Percentiles rank a stretch among this genome's conserved stretches.
Evolutionary conservation across 35 echinoderm and acorn worm genomes (phyloP).

Genomic region (Lytechinus pictus): DNA sequence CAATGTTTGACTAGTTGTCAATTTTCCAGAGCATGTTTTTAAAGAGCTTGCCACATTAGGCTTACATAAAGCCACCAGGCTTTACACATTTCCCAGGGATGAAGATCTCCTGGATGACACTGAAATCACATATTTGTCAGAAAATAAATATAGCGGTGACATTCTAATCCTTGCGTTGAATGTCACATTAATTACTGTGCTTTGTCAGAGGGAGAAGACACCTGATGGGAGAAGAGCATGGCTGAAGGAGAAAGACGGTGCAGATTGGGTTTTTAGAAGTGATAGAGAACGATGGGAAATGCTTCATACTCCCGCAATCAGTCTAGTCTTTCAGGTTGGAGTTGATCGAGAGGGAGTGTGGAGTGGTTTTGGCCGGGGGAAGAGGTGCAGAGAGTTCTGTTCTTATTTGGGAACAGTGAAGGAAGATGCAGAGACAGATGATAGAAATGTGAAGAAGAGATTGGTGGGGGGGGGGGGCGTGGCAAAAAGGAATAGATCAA

Average conservation of each 20-base stretch:
- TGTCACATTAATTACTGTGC: neutral
- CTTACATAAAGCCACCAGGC: too few species aligned
- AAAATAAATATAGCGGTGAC: neutral
- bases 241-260: neutral
- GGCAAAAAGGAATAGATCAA: neutral
- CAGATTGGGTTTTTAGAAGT: neutral
- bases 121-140: neutral
- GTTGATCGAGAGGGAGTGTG: neutral
- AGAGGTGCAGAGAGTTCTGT: neutral
- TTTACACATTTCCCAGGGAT: neutral
- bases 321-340: neutral
- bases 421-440: neutral
- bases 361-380: neutral
- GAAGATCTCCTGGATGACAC: neutral
- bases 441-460: neutral
- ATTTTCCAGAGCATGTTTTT: too few species aligned
- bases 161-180: neutral
- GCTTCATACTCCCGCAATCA: neutral
- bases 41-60: too few species aligned
- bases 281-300: neutral
- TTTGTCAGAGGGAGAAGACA: neutral
- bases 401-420: too few species aligned
- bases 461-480: neutral
- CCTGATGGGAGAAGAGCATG: neutral
- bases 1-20: too few species aligned